Conservation (phyloP, 2,797 vertebrate genomes). For the Micrastur ruficollis region DNA sequence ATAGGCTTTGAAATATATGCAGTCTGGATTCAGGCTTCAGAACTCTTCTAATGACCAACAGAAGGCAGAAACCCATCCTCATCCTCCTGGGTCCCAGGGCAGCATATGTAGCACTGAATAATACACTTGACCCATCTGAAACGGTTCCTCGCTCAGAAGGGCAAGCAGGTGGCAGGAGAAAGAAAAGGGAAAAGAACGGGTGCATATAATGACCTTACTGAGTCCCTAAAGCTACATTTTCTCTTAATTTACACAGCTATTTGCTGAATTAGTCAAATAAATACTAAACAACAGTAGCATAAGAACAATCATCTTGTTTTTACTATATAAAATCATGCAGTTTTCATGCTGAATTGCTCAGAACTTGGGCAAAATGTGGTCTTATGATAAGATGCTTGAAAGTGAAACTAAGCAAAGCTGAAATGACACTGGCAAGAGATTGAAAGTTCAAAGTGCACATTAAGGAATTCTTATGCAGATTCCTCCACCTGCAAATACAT, state of each 20-base stretch:
- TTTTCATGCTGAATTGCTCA: background rate
- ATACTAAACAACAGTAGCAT: background rate
- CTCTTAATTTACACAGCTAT: background rate
- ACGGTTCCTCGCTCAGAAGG: background rate
- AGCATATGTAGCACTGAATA: background rate
- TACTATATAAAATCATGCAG: background rate
- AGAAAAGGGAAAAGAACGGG: background rate
- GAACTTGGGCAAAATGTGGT: background rate
- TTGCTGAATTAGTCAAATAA: background rate
- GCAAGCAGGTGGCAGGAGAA: background rate
- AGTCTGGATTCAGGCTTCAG: background rate
- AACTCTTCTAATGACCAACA: background rate
- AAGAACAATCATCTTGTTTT: background rate
- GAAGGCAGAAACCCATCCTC: background rate
- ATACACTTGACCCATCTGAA: background rate
- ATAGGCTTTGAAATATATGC: background rate
- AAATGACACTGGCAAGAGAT: background rate
- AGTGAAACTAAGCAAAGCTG: background rate
- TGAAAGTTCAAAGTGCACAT: background rate
- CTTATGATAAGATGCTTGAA: background rate
- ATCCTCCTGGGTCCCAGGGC: too few species aligned
- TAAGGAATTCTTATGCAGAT: background rate
- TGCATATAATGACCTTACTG: background rate
- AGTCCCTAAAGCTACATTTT: background rate
- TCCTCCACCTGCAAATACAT: background rate